phyloP scores from a whole-genome alignment of 2,888 invertebrate species.

The Thecophora atra region DNA sequence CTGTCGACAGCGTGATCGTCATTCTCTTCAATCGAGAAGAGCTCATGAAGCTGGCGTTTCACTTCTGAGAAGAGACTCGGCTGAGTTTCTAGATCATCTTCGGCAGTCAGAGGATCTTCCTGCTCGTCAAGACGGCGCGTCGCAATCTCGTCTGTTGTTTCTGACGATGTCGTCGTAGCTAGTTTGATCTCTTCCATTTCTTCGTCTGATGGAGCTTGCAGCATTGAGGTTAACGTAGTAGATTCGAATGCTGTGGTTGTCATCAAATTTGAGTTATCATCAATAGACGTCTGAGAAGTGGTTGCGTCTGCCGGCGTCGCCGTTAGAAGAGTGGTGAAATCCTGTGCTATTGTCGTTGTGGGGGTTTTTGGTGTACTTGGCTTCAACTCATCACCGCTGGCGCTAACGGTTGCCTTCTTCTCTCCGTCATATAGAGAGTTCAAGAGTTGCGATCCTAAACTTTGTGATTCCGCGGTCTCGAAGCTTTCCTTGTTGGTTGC shows the following conservation, averaged over 20 bases:
- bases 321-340: slow-evolving; percentile 48
- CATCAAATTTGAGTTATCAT: slow-evolving; percentile 49
- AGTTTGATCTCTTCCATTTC: slow-evolving; percentile 32
- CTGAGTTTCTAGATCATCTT: slow-evolving; percentile 61
- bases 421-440: slow-evolving; percentile 57
- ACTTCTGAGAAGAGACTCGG: slow-evolving; percentile 65
- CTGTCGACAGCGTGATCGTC: slow-evolving; percentile 56
- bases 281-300: slow-evolving; percentile 41
- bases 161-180: slow-evolving; percentile 34
- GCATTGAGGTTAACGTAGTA: slow-evolving; percentile 47
- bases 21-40: slow-evolving; percentile 60
- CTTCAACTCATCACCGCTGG: slow-evolving; percentile 50
- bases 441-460: slow-evolving; percentile 70
- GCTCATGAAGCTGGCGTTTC: slow-evolving; percentile 61
- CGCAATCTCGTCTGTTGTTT: slow-evolving; percentile 52
- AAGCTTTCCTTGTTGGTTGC: slow-evolving; percentile 72
- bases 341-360: slow-evolving; percentile 63
- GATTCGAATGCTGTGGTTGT: slow-evolving; percentile 46
- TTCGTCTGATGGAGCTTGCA: slow-evolving; percentile 37
- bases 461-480: slow-evolving; percentile 83
- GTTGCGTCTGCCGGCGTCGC: slow-evolving; percentile 45
- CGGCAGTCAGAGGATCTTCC: slow-evolving; percentile 49
- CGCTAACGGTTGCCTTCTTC: slow-evolving; percentile 53
- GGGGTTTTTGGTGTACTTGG: slow-evolving; percentile 57
- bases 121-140: slow-evolving; percentile 56